A percentile compares a stretch with the other conserved stretches of the same genome.
These are phyloP conservation scores for Adelges cooleyi DNA, from an alignment of 1,140 invertebrate species.

Conservation along the genomic window DNA sequence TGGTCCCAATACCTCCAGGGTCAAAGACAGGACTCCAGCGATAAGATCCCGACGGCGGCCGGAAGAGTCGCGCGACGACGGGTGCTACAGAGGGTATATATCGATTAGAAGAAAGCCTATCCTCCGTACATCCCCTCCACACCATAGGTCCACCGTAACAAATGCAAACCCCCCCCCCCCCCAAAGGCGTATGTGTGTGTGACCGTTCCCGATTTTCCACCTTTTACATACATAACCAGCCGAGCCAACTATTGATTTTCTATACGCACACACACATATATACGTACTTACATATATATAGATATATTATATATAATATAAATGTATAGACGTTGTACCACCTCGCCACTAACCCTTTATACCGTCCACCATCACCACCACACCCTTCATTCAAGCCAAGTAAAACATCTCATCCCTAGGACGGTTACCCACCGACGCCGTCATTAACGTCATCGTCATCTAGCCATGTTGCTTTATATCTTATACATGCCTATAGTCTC, in stretches of 20 bases:
- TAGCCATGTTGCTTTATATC: too few relatives aligned
- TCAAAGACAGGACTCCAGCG: too few relatives aligned
- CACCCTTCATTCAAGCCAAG: neutral
- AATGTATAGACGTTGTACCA: neutral
- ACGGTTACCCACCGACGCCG: too few relatives aligned
- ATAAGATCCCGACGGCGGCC: too few relatives aligned
- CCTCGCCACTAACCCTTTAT: neutral
- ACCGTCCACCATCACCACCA: neutral
- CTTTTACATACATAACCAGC: slow-evolving; percentile 18
- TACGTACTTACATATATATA: neutral
- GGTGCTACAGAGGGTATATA: neutral
- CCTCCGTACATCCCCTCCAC: neutral
- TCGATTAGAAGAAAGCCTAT: slow-evolving; percentile 22
- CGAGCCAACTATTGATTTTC: slow-evolving; percentile 20
- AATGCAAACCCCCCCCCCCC: neutral
- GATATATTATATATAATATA: neutral
- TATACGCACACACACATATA: neutral
- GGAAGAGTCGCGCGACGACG: neutral
- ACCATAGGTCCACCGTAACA: neutral
- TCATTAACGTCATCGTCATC: too few relatives aligned
- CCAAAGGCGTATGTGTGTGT: neutral
- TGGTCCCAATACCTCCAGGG: too few relatives aligned
- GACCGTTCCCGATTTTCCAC: slow-evolving; percentile 11
- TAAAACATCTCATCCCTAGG: too few relatives aligned
- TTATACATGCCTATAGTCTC: too few relatives aligned